These are phyloP conservation scores for Lagopus muta DNA, from an alignment of 2,113 vertebrate genomes.

Conservation along the genomic window DNA sequence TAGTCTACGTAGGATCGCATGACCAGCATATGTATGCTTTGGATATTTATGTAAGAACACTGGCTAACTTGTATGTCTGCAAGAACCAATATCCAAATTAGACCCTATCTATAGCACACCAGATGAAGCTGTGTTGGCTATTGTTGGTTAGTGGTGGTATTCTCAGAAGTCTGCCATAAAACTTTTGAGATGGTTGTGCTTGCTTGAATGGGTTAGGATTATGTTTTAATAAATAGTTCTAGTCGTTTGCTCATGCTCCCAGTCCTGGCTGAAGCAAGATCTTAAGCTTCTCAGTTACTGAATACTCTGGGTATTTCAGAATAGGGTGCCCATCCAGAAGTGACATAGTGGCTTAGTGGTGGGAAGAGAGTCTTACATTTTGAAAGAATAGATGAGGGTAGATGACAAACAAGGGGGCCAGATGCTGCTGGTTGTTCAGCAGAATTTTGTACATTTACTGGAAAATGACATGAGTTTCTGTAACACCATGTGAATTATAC, in stretches of 20 bases:
- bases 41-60: conserved; percentile 85
- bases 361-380: background rate
- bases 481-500: background rate
- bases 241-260: background rate
- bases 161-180: background rate
- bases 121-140: background rate
- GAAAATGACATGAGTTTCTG: background rate
- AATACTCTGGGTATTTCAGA: background rate
- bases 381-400: background rate
- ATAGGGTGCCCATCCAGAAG: background rate
- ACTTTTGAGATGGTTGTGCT: background rate
- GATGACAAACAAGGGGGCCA: background rate
- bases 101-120: background rate
- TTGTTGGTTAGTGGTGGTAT: background rate
- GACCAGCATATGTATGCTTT: conserved; percentile 90
- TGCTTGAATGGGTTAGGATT: background rate
- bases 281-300: background rate
- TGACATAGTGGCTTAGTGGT: background rate
- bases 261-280: background rate
- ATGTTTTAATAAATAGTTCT: background rate
- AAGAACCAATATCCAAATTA: background rate
- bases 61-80: background rate
- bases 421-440: background rate
- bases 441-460: background rate
- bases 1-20: conserved; percentile 90